phyloP scores from a whole-genome alignment of 1,140 invertebrate species.

The Adelges cooleyi region DNA sequence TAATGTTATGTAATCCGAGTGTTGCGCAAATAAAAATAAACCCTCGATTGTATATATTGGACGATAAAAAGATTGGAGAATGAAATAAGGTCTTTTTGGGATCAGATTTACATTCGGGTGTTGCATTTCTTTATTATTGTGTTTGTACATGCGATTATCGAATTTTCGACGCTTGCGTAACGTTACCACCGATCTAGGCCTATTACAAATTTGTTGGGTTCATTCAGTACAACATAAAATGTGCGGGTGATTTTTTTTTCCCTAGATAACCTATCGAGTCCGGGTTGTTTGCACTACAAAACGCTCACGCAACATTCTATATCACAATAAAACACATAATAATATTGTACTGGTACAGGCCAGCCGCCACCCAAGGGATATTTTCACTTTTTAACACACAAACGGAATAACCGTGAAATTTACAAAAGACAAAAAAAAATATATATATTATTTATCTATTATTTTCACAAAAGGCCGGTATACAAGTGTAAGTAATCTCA shows the following conservation, averaged over 20 bases:
- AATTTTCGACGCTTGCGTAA: constrained; percentile 14
- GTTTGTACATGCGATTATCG: background rate
- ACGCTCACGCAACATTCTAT: background rate
- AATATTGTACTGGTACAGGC: too few relatives aligned
- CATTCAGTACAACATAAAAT: too few relatives aligned
- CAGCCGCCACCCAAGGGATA: background rate
- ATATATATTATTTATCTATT: too few relatives aligned
- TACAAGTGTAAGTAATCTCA: background rate
- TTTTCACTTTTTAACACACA: constrained; percentile 9
- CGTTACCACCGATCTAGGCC: too few relatives aligned
- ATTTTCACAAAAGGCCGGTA: background rate
- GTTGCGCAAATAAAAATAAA: background rate
- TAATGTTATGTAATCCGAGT: constrained; percentile 14
- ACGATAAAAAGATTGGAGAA: background rate
- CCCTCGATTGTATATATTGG: background rate
- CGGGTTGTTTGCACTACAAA: constrained; percentile 5
- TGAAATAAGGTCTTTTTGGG: background rate
- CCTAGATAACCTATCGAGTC: background rate
- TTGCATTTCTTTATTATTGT: background rate
- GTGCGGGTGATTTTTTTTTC: background rate
- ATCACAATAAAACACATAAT: too few relatives aligned
- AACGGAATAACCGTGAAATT: constrained; percentile 24
- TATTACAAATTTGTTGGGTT: too few relatives aligned
- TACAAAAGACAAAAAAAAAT: constrained; percentile 7
- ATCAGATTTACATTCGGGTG: constrained; percentile 7